These are phyloP conservation scores for Kradibia gibbosae DNA, from an alignment of 1,140 invertebrate species.

Conservation along the genomic window DNA sequence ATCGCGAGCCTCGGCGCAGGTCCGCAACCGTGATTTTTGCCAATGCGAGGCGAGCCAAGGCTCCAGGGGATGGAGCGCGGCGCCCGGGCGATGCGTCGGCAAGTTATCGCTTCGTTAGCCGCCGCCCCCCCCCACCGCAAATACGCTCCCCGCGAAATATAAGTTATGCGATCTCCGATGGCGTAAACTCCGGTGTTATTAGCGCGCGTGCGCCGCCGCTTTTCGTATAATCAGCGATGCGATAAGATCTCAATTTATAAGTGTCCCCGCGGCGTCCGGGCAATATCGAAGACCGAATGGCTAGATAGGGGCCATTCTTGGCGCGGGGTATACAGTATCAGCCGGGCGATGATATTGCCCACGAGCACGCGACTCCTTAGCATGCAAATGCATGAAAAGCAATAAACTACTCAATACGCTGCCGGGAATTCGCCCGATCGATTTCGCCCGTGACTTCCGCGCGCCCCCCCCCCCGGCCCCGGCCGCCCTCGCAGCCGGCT, in stretches of 20 bases:
- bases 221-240: constrained; percentile 50
- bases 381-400: constrained; percentile 70
- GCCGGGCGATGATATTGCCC: constrained; percentile 66
- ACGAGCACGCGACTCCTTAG: constrained; percentile 69
- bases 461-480: neutral
- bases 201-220: constrained; percentile 13
- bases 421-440: constrained; percentile 64
- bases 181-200: constrained; percentile 3
- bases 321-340: constrained; percentile 64
- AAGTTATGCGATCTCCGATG: constrained; percentile 24
- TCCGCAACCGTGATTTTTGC: no score
- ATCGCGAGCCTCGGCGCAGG: no score
- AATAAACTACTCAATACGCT: constrained; percentile 71
- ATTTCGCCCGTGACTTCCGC: constrained; percentile 53
- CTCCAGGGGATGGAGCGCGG: neutral
- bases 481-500: neutral
- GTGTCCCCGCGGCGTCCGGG: constrained; percentile 61
- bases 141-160: constrained; percentile 48
- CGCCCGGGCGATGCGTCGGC: constrained; percentile 35
- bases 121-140: constrained; percentile 39
- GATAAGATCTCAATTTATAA: constrained; percentile 71
- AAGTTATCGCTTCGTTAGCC: constrained; percentile 49
- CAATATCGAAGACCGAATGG: constrained; percentile 68
- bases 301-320: constrained; percentile 66
- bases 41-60: neutral